Conservation (phyloP, 2,888 invertebrate species). For the Drosophila ezoana region DNA sequence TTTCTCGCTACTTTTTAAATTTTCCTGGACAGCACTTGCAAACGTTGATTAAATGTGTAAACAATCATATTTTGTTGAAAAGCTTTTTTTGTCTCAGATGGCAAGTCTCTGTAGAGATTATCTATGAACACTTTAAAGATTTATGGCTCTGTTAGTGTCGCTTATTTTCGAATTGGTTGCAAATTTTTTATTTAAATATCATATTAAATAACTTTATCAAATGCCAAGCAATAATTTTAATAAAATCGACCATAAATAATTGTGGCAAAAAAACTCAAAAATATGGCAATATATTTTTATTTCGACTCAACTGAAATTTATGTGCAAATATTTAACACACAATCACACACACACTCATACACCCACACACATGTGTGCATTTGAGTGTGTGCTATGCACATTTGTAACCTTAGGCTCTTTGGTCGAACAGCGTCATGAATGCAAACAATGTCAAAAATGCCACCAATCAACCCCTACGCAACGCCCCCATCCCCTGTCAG, state of each 20-base stretch:
- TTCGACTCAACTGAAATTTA: conserved; percentile 28
- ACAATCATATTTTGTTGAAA: conserved; percentile 3
- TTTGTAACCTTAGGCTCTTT: conserved; percentile 55
- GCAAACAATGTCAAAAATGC: conserved; percentile 67
- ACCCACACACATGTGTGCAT: background rate
- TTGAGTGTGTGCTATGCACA: conserved; percentile 27
- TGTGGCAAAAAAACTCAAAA: conserved; percentile 16
- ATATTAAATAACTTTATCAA: conserved; percentile 29
- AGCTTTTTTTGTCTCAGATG: background rate
- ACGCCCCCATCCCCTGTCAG: background rate
- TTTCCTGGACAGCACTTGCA: too few species aligned
- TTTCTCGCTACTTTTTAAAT: background rate
- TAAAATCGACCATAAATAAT: conserved; percentile 44
- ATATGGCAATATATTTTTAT: conserved; percentile 10
- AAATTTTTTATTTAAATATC: conserved; percentile 23
- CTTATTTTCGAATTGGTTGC: conserved; percentile 4
- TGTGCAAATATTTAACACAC: conserved; percentile 32
- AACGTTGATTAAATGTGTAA: conserved; percentile 12
- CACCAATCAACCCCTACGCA: conserved; percentile 42
- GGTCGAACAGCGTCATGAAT: conserved; percentile 54
- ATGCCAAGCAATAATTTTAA: conserved; percentile 21
- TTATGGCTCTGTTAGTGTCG: conserved; percentile 39
- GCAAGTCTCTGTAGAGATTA: too few species aligned
- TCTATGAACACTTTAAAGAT: conserved; percentile 8
- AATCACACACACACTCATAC: background rate